Conservation (phyloP, 1,140 invertebrate genomes). For the Holotrichia oblita region DNA sequence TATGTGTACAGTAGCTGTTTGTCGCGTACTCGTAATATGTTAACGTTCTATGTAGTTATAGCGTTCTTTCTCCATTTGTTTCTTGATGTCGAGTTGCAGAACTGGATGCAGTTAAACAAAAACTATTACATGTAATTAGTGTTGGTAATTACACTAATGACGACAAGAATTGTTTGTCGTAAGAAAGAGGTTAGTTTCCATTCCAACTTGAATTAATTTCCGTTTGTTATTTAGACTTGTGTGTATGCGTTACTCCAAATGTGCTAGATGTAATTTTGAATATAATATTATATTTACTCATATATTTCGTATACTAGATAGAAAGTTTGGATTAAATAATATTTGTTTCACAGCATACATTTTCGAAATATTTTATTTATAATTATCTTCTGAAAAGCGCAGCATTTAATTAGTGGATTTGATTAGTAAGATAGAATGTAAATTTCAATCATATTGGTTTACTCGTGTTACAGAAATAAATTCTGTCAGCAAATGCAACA, state of each 20-base stretch:
- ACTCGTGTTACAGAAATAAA: too few species aligned
- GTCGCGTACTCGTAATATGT: neutral
- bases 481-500: too few species aligned
- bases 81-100: slow-evolving; percentile 9
- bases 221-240: neutral
- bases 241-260: neutral
- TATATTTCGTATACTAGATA: too few species aligned
- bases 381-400: too few species aligned
- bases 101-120: neutral
- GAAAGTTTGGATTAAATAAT: too few species aligned
- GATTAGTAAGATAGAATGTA: too few species aligned
- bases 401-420: too few species aligned
- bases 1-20: neutral
- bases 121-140: slow-evolving; percentile 26
- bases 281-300: too few species aligned
- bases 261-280: too few species aligned
- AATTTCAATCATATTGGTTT: too few species aligned
- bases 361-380: too few species aligned
- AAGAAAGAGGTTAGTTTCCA: slow-evolving; percentile 23
- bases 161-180: slow-evolving; percentile 1
- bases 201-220: neutral
- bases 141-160: slow-evolving; percentile 33
- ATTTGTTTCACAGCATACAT: too few species aligned
- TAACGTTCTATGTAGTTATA: neutral
- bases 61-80: slow-evolving; percentile 7